These are phyloP conservation scores for Mesitornis unicolor DNA, from an alignment of 2,113 vertebrate genomes.

Conservation along the genomic window DNA sequence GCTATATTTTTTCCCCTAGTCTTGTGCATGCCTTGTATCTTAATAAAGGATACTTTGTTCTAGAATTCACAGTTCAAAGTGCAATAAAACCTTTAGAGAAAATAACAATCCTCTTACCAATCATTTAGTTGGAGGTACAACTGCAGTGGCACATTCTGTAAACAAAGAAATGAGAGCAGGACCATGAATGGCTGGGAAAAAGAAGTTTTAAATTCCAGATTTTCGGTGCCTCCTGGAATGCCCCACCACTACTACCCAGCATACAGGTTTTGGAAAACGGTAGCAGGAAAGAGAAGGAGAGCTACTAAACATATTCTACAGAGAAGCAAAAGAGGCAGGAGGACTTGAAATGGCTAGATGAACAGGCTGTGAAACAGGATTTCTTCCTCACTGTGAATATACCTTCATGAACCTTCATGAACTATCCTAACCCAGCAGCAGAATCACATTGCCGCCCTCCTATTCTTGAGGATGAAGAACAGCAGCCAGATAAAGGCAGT, in stretches of 20 bases:
- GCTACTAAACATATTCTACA: neutral
- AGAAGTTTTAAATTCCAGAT: neutral
- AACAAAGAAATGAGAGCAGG: conserved; percentile 8
- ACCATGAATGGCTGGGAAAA: neutral
- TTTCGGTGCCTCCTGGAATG: neutral
- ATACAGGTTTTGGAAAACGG: neutral
- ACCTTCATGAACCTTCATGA: neutral
- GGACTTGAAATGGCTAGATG: neutral
- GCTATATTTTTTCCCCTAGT: neutral
- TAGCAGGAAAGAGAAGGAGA: neutral
- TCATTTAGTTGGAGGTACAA: conserved; percentile 57
- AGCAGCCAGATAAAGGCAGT: neutral
- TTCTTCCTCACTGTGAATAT: neutral
- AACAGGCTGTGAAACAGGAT: neutral
- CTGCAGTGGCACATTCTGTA: conserved; percentile 53
- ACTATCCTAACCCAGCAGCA: neutral
- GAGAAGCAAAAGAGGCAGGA: neutral
- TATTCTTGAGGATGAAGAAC: neutral
- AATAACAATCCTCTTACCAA: conserved; percentile 57
- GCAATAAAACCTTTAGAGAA: neutral
- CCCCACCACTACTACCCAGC: neutral
- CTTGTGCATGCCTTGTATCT: neutral
- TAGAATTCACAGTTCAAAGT: neutral
- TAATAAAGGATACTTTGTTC: neutral
- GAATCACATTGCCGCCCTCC: neutral